Conservation (phyloP, 2,797 vertebrate genomes). For the Myotis findleyi region DNA sequence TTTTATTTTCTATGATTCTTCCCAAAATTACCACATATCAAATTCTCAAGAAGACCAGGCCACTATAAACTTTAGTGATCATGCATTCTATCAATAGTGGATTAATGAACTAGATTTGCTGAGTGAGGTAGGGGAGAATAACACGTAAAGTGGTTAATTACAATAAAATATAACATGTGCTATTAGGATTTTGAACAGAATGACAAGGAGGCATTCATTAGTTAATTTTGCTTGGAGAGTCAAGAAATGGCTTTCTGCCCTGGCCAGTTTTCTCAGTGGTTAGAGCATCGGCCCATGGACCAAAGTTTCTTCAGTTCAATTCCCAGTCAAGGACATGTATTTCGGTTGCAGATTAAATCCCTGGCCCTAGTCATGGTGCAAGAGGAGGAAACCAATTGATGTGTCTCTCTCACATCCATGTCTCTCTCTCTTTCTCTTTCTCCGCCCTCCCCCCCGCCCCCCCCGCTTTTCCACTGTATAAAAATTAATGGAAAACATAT, state of each 20-base stretch:
- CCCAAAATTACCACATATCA: background rate
- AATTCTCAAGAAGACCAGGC: background rate
- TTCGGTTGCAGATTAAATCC: background rate
- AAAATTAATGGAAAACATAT: too few relatives aligned
- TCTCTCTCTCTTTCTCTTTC: background rate
- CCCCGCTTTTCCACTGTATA: too few relatives aligned
- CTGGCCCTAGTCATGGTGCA: background rate
- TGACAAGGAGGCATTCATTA: background rate
- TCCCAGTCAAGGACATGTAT: background rate
- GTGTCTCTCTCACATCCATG: background rate
- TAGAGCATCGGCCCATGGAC: too few relatives aligned
- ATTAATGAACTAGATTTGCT: constrained; percentile 38
- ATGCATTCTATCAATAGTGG: background rate
- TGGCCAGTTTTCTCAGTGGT: too few relatives aligned
- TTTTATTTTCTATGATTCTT: background rate
- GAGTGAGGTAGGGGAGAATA: background rate
- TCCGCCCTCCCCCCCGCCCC: too few relatives aligned
- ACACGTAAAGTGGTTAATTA: background rate
- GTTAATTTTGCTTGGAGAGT: background rate
- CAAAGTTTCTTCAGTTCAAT: background rate
- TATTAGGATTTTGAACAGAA: constrained; percentile 21
- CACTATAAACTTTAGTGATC: background rate
- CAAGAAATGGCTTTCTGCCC: background rate
- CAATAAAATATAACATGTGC: background rate
- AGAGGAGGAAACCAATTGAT: background rate